phyloP scores from a whole-genome alignment of 2,888 invertebrate genomes.

The Drosophila aldrichi region DNA sequence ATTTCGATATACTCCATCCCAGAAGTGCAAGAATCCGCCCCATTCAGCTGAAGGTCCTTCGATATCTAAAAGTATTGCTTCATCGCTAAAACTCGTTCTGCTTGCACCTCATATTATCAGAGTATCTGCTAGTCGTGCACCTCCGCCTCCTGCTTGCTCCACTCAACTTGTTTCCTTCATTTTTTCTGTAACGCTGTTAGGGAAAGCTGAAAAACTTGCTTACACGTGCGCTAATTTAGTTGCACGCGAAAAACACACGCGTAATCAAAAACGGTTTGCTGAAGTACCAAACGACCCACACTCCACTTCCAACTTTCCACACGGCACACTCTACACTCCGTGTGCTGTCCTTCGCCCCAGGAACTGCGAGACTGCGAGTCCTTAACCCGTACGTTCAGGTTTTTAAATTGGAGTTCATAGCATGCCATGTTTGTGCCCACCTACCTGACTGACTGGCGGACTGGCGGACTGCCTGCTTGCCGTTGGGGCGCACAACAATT shows the following conservation, averaged over 20 bases:
- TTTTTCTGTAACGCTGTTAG: constrained; percentile 31
- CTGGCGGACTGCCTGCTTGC: constrained; percentile 45
- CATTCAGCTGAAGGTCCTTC: no score
- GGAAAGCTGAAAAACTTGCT: constrained; percentile 65
- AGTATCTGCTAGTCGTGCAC: not conserved
- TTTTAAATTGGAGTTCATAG: constrained; percentile 73
- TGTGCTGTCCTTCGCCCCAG: not conserved
- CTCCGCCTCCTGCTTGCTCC: not conserved
- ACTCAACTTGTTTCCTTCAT: constrained; percentile 20
- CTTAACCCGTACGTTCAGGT: constrained; percentile 63
- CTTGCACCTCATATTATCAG: not conserved
- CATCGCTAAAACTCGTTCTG: no score
- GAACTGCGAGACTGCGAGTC: constrained; percentile 37
- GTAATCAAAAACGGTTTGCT: constrained; percentile 75
- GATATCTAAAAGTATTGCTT: no score
- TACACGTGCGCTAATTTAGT: constrained; percentile 77
- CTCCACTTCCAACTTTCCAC: not conserved
- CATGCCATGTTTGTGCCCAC: constrained; percentile 53
- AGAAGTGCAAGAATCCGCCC: no score
- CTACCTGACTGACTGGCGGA: constrained; percentile 27
- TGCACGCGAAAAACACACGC: constrained; percentile 77
- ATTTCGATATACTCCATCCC: no score
- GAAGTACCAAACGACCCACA: constrained; percentile 49
- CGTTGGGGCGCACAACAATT: constrained; percentile 67
- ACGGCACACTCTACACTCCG: not conserved